Evolutionary conservation across 2,888 invertebrate genomes (phyloP).

Genomic region (Agrotis segetum): DNA sequence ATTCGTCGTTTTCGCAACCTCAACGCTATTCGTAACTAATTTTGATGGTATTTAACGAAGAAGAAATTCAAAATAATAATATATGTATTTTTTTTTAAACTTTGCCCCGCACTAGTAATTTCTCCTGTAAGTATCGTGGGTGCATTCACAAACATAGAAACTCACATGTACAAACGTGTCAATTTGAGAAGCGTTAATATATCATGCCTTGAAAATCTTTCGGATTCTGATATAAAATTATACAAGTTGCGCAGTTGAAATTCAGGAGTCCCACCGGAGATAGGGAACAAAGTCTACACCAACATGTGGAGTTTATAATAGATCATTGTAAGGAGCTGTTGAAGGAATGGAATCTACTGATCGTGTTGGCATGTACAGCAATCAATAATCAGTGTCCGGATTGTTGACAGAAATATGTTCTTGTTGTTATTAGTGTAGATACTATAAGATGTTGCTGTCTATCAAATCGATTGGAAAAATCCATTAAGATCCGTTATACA

Average conservation of each 20-base stretch:
- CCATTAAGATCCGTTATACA: conserved; percentile 8
- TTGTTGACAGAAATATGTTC: conserved; percentile 42
- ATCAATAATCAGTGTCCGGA: conserved; percentile 44
- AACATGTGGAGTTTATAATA: conserved; percentile 33
- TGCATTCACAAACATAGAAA: too few relatives aligned
- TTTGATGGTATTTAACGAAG: too few relatives aligned
- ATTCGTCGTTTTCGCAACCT: not conserved
- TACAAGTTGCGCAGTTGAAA: too few relatives aligned
- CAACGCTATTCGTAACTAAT: not conserved
- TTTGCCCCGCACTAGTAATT: too few relatives aligned
- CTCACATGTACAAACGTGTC: too few relatives aligned
- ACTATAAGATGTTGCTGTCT: conserved; percentile 16
- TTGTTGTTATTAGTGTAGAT: conserved; percentile 32
- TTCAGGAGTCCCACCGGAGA: not conserved
- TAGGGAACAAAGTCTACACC: not conserved
- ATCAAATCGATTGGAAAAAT: conserved; percentile 28
- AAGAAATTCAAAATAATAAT: too few relatives aligned
- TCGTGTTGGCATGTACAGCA: conserved; percentile 33
- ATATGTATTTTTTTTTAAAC: too few relatives aligned
- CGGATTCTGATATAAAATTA: not conserved
- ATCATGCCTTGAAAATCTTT: not conserved
- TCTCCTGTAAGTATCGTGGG: too few relatives aligned
- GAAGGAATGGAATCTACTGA: conserved; percentile 33
- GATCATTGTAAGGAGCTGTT: conserved; percentile 23
- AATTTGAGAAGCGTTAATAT: not conserved